These are phyloP conservation scores for Pristionchus exspectatus DNA, from an alignment of 2,888 invertebrate species.

Conservation along the genomic window DNA sequence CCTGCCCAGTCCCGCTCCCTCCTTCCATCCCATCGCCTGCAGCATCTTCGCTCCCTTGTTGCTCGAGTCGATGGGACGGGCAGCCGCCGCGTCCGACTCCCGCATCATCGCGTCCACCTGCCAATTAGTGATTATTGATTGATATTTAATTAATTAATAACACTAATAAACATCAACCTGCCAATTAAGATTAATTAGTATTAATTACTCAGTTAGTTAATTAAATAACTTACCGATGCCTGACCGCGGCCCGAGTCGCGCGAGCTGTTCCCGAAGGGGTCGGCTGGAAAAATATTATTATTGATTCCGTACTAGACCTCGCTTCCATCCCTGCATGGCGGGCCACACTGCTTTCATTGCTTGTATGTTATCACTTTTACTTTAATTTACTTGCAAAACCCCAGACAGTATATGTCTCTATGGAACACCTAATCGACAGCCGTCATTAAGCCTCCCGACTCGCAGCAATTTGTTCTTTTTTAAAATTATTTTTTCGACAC, in stretches of 20 bases:
- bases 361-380: too few species aligned
- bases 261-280: conserved; percentile 26
- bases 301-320: not conserved
- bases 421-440: too few species aligned
- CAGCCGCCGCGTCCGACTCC: conserved; percentile 65
- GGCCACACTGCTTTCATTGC: too few species aligned
- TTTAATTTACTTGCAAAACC: too few species aligned
- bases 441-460: too few species aligned
- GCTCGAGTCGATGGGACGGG: conserved; percentile 79
- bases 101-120: conserved; percentile 37
- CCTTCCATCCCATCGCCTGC: conserved; percentile 99
- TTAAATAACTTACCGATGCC: not conserved
- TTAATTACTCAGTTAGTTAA: not conserved
- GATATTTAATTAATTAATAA: not conserved
- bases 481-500: too few species aligned
- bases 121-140: not conserved
- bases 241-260: not conserved
- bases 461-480: too few species aligned
- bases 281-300: not conserved
- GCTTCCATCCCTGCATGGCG: not conserved
- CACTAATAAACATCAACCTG: not conserved
- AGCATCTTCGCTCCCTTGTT: conserved; percentile 95
- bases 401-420: too few species aligned
- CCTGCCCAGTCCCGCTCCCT: conserved; percentile 95
- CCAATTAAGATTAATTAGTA: not conserved